A percentile compares a stretch with the other conserved stretches of the same genome.
These are phyloP conservation scores for Blastomussa wellsi DNA, from an alignment of 92 coral and sea anemone species.

Conservation along the genomic window DNA sequence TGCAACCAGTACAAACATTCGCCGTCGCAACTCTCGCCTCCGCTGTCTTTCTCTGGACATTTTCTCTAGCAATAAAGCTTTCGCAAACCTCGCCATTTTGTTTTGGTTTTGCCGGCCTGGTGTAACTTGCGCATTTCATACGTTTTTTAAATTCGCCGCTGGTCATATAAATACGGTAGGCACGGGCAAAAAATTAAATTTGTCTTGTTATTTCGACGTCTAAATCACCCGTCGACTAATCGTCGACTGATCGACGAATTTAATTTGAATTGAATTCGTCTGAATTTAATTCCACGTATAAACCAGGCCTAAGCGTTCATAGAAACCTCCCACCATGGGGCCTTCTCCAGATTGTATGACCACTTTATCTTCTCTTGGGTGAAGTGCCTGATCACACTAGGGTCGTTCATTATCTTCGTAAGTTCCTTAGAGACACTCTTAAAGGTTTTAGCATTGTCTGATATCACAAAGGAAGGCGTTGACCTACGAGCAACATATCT, in stretches of 20 bases:
- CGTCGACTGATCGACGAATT: no score
- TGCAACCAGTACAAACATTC: conserved; percentile 26
- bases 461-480: conserved; percentile 32
- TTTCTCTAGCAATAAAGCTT: conserved; percentile 19
- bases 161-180: no score
- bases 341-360: conserved; percentile 44
- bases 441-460: conserved; percentile 38
- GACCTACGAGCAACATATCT: conserved; percentile 45
- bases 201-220: no score
- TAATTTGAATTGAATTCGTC: no score
- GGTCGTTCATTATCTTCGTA: conserved; percentile 18
- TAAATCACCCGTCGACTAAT: no score
- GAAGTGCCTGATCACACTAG: conserved; percentile 27
- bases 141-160: no score
- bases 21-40: conserved; percentile 23
- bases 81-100: no score
- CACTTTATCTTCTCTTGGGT: conserved; percentile 19
- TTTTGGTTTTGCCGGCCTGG: no score
- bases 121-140: no score
- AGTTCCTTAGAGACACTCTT: conserved; percentile 33
- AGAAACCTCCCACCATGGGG: conserved; percentile 51
- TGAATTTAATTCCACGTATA: no score
- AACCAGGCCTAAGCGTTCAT: conserved; percentile 35
- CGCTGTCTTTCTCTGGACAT: conserved; percentile 20
- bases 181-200: no score